Percentiles rank a stretch among this genome's conserved stretches.
These are phyloP conservation scores for Montipora sp. DNA, from an alignment of 64 coral and sea anemone species.

Conservation along the genomic window DNA sequence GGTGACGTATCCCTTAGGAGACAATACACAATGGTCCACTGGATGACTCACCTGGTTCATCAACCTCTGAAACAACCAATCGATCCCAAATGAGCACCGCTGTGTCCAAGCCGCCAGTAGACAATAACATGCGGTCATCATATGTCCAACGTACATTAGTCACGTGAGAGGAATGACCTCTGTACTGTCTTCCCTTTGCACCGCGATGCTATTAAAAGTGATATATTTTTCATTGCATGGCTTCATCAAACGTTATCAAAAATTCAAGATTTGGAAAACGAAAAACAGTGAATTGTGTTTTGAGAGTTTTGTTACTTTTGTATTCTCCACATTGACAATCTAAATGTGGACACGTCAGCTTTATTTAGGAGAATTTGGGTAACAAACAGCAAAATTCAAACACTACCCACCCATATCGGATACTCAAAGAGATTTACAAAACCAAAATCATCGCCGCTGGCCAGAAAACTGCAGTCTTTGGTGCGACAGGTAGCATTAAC, in stretches of 20 bases:
- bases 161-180: slow-evolving; percentile 97
- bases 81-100: slow-evolving; percentile 94
- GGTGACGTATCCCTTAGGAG: no score
- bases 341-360: no score
- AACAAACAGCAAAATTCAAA: neutral
- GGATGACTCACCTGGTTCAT: slow-evolving; percentile 6
- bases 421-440: slow-evolving; percentile 96
- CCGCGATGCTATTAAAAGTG: slow-evolving; percentile 59
- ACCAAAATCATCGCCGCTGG: slow-evolving; percentile 99
- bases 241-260: neutral
- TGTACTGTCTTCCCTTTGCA: slow-evolving; percentile 72
- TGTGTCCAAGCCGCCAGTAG: slow-evolving; percentile 98
- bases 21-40: neutral
- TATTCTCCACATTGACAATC: no score
- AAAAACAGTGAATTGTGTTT: no score
- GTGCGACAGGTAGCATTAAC: slow-evolving; percentile 94
- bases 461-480: slow-evolving; percentile 78
- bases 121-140: slow-evolving; percentile 90
- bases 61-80: slow-evolving; percentile 55
- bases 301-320: no score
- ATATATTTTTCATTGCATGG: neutral
- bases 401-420: slow-evolving; percentile 77
- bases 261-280: no score
- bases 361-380: no score
- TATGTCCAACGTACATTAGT: slow-evolving; percentile 96